Evolutionary conservation across 1,140 invertebrate genomes (phyloP), one percentile per base, ranked within the genome.

Genomic region (Zaprionus taronus): DNA sequence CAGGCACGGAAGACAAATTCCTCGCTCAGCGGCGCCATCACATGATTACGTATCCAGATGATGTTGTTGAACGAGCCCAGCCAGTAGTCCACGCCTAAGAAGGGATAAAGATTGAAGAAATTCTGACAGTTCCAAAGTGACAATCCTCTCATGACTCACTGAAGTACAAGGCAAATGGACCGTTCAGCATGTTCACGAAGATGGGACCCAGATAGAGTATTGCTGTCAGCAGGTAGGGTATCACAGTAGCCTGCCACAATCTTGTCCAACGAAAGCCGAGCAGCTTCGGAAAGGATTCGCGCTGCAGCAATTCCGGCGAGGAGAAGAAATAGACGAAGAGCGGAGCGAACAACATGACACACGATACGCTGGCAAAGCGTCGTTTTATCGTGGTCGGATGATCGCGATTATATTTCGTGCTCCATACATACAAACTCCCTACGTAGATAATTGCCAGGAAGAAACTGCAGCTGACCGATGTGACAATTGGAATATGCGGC

Each of bases 1-100:
- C 98, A 99, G 0, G 98, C 97, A 79, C 98, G 94, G 92, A 98
- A 98, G 5, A 97, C 97, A 94, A 98, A 98, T 93, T 99, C 98
- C 94, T 99, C 98, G 69, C 97, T 97, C 31, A 99, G 91, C 12
- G 98, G 98, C 12, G 98, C 98, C 79, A 99, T 96, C 38, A 99
- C 93, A 92, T 97, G 96, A 92, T 98, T 98, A 77, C 98, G 94
- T 79, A 98, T 94, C 97, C 97, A 98, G 20, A 97, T 95, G 61
- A 97, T 94, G 89, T 97, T 96, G 80, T 94, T 94, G 62, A 96
- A 93, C 73, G 95, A 96, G 56, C 94, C 94, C 20, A 95, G 91
- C 97, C 97, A 98, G 90, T 96, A 96, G 70, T 95, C 94, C 4
- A 95, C 94, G 83, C 97, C 97, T 97, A 41, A 44, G 20, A 81